Base-by-base conservation (phyloP, 2,888 invertebrate genomes). In the Ochropleura plecta region DNA sequence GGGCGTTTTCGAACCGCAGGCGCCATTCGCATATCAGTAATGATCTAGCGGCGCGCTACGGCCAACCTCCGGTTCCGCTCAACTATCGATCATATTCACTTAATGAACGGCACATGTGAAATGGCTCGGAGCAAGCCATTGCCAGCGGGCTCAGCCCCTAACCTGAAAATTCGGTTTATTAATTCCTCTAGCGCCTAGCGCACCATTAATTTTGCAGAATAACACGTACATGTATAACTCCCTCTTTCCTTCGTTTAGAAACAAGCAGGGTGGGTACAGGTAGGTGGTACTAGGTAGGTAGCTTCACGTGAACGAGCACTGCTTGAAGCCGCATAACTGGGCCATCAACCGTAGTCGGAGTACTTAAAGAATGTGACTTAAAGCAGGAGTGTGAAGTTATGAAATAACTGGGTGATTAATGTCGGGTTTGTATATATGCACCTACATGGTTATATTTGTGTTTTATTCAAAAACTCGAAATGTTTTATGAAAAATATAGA, bases 21-120 rank as follows among this genome's bases (percentile, higher is more conserved):
- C 94, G 91, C 93, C 93, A 93, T 93, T 92, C 92, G 93, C 92
- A 93, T 95, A 95, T 95, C 95, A 92, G 94, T 95, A 94, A 94
- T 95, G 94, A 95, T 95, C 96, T 94, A 94, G 92, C 92, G 90
- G 89, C 85, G 90, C 89, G 90, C 87, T 89, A 86, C 90, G 86
- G 84, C 89, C 90, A 90, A 92, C 90, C 91, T 90, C 91, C 88
- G 88, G 87, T 88, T 90, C 86, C 79, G 85, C 87, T 90, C 90
- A 88, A 89, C 93, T 92, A 94, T 95, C 94, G 93, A 94, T 94
- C 95, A 95, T 94, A 92, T 90, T 93, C 91, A 90, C 88, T 90
- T 92, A 93, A 91, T 90, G 88, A 91, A 89, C 84, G 90, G 86
- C 88, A 91, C 87, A 90, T 89, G 88, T 90, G 89, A 89, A 93